phyloP scores from a whole-genome alignment of 2,113 vertebrate genomes.

The Guaruba guarouba region DNA sequence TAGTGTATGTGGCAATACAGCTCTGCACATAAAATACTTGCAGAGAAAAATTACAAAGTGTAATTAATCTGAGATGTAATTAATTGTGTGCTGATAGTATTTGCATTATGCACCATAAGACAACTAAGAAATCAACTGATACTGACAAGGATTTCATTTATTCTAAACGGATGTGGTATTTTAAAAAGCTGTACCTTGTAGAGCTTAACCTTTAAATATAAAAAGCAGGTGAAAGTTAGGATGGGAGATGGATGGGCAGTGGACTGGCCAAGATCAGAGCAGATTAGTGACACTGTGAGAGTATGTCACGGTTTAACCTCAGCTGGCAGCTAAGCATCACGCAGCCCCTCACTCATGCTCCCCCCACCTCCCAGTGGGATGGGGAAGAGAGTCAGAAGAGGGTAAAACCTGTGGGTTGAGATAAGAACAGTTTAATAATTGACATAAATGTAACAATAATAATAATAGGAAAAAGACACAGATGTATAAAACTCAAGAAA shows the following conservation, averaged over 20 bases:
- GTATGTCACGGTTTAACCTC: neutral
- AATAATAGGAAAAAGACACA: neutral
- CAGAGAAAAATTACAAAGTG: neutral
- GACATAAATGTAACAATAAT: neutral
- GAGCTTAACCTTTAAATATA: neutral
- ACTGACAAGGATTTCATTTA: neutral
- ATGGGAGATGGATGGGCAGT: neutral
- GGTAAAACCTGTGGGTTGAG: neutral
- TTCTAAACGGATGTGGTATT: neutral
- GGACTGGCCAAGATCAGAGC: neutral
- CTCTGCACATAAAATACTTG: neutral
- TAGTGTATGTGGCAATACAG: neutral
- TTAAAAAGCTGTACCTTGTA: neutral
- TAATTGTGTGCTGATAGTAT: neutral
- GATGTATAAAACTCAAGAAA: neutral
- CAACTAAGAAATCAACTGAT: neutral
- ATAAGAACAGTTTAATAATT: neutral
- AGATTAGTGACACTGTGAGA: neutral
- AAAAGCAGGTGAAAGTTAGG: neutral
- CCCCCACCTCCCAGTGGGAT: neutral
- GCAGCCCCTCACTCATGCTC: rapidly evolving
- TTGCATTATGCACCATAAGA: neutral
- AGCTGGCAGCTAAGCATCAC: neutral
- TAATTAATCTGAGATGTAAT: neutral
- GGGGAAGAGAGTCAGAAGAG: neutral